phyloP scores from a whole-genome alignment of 30 jellyfish, hydroid and myxozoan genomes.

The Cassiopea xamachana region DNA sequence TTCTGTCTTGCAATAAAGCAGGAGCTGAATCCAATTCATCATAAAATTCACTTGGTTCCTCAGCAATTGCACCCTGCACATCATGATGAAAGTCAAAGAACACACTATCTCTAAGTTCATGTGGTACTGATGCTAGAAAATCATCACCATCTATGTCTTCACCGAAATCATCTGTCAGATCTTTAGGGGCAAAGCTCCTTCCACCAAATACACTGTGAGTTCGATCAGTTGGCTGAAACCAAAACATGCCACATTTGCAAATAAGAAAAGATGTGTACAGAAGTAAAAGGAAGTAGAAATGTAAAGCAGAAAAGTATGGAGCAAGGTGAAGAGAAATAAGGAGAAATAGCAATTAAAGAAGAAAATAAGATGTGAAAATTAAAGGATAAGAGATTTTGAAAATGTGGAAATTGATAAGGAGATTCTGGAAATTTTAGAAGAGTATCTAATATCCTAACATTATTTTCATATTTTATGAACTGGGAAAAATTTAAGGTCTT shows the following conservation, averaged over 20 bases:
- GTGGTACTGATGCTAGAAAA: slow-evolving; percentile 68
- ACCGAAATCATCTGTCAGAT: slow-evolving; percentile 56
- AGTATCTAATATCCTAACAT: no score
- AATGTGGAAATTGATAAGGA: no score
- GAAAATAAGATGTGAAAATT: no score
- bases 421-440: no score
- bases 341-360: no score
- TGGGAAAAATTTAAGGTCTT: no score
- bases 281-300: no score
- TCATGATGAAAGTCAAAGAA: slow-evolving; percentile 77
- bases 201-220: slow-evolving; percentile 83
- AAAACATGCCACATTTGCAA: not conserved
- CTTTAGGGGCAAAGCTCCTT: slow-evolving; percentile 98
- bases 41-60: slow-evolving; percentile 39
- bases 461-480: no score
- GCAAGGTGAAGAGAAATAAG: no score
- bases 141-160: slow-evolving; percentile 69
- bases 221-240: slow-evolving; percentile 64
- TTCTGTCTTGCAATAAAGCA: slow-evolving; percentile 50
- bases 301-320: no score
- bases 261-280: not conserved
- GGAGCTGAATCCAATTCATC: slow-evolving; percentile 31
- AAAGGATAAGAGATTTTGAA: no score
- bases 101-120: slow-evolving; percentile 73
- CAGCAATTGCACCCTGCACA: slow-evolving; percentile 54